Base-by-base conservation (phyloP, 2,888 invertebrate genomes). In the Craniophora ligustri region DNA sequence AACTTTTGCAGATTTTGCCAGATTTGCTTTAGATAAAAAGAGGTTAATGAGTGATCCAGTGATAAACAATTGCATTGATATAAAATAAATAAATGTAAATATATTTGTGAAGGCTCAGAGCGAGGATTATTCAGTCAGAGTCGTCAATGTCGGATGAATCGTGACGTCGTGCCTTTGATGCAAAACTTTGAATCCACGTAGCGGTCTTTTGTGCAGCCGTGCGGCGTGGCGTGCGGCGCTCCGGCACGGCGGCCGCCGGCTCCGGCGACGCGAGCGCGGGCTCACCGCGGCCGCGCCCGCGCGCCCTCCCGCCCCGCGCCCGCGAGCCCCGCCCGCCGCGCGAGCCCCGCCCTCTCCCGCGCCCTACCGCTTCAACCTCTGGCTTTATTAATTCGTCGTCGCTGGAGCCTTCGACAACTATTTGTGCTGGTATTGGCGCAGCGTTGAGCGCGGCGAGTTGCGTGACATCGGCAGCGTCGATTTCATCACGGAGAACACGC, bases 161-260 rank as follows among this genome's bases (percentile, higher is more conserved):
- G 11, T 83, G 79, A 0, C 84, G 78, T 19, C 85, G 82, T 5
- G 79, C 62, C 57, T 57, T 73, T 5, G 79, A 77, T 7, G 88
- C 72, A 61, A 86, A 71, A 56, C 70, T 87, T 63, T 90, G 87
- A 38, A 90, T 75, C 89, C 86, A 88, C n/a, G 82, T 76, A 31
- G 75, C 75, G 6, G 85, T 81, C 67, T 85, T 87, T 70, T 86
- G 87, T 4, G 89, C 88, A 26, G 91, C 91, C 23, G 85, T 67
- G 36, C 91, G 86, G 26, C 90, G 88, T 48, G 91, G 91, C 36
- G 91, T 89, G 72, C 90, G 87, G 53, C 90, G 90, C 73, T 89
- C 84, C 10, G 81, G 86, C 72, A 57, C 81, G 66, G 80, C 64
- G 54, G 72, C 57, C 28, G 67, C 44, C 35, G 75, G 70, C 45